Percentiles rank a stretch among this genome's conserved stretches.
phyloP scores from a whole-genome alignment of 1,140 invertebrate species.

The Drosophila pseudoananassae region DNA sequence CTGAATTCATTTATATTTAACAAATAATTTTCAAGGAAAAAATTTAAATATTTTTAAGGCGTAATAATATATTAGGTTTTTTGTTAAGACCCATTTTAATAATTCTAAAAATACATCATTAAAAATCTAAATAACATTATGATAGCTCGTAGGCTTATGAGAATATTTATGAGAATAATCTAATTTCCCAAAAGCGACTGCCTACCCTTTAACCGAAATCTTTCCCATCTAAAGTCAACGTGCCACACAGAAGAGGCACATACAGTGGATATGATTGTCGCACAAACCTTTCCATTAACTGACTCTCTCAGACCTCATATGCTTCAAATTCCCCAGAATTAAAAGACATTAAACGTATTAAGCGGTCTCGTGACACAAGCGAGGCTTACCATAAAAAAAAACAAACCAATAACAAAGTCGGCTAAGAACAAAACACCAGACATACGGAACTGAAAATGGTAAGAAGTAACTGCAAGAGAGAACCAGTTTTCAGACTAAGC shows the following conservation, averaged over 20 bases:
- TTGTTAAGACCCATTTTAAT: no score
- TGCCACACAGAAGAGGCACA: slow-evolving; percentile 16
- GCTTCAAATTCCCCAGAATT: slow-evolving; percentile 61
- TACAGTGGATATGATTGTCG: slow-evolving; percentile 52
- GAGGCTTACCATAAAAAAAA: slow-evolving; percentile 37
- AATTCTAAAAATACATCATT: no score
- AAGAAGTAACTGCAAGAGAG: slow-evolving; percentile 48
- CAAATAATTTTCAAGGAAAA: no score
- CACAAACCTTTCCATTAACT: slow-evolving; percentile 70
- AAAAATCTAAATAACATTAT: no score
- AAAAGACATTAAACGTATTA: slow-evolving; percentile 59
- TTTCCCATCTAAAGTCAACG: slow-evolving; percentile 28
- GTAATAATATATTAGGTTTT: no score
- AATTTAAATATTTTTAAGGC: no score
- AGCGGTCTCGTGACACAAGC: slow-evolving; percentile 71
- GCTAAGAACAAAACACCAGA: slow-evolving; percentile 56
- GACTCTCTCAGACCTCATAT: slow-evolving; percentile 50
- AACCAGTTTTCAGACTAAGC: slow-evolving; percentile 60
- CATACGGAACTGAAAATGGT: slow-evolving; percentile 44
- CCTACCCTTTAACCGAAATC: slow-evolving; percentile 20
- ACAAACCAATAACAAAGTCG: slow-evolving; percentile 41
- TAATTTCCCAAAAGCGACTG: slow-evolving; percentile 12
- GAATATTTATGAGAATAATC: slow-evolving; percentile 2
- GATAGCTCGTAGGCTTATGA: background rate
- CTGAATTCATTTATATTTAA: background rate